Base-by-base conservation (phyloP, 1,140 invertebrate species). In the Aphis craccivora region DNA sequence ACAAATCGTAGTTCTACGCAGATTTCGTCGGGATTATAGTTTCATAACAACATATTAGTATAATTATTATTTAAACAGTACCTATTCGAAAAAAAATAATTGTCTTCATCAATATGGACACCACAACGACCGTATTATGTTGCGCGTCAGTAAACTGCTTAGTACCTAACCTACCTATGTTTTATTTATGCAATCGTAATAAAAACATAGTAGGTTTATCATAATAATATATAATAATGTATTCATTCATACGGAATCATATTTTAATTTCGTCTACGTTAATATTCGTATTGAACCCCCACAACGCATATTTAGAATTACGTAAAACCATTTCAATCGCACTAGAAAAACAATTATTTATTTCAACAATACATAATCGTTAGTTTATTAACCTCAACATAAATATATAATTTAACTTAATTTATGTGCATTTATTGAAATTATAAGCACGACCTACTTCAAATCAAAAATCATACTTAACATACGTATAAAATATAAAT, bases 381-480 rank as follows among this genome's bases (percentile, higher is more conserved):
- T 25, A 7, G 87, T 89, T 89, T 89, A 53, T 89, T 37, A 48
- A 89, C 86, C 87, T 89, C 87, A 89, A n/a, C 6, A 8, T 89
- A 89, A 53, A 89, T 89, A 53, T 89, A 89, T 53, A 53, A 89
- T 89, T 89, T 53, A 53, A 53, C 18, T 53, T 89, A 89, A 89
- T 89, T 53, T 89, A 89, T 89, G 87, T 53, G 20, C 48, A 37
- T 89, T 89, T 89, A 53, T 89, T 89, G 87, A 89, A 53, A 37
- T 89, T 89, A 37, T 89, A 37, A 89, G 20, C n/a, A 89, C n/a
- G 87, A 53, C 87, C 87, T 89, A 89, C 87, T 89, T 89, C 9
- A 37, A 89, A 89, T 35, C 51, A 35, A 18, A 88, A 35, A 51
- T 51, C 20, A 23, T 48, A 88, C 35, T 86, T 86, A 86, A 43